These are phyloP conservation scores for Brachyalestes nurse DNA, from an alignment of 2,797 vertebrate genomes.

Conservation along the genomic window DNA sequence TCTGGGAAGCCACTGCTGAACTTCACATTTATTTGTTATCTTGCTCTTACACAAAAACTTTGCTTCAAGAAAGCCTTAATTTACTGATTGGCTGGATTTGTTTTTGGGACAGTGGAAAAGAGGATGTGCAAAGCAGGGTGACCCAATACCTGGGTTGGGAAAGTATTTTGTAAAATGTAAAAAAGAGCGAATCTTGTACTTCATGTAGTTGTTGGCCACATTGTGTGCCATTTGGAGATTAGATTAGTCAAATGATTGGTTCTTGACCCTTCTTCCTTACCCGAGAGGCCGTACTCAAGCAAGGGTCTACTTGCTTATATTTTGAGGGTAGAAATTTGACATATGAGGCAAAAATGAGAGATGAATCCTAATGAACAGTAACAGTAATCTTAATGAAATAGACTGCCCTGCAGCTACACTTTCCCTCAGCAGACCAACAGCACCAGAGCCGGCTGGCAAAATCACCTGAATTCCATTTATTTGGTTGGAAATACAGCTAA, in stretches of 20 bases:
- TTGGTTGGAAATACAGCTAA: conserved; percentile 40
- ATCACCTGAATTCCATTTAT: conserved; percentile 49
- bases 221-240: background rate
- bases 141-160: too few species aligned
- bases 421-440: background rate
- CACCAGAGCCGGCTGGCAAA: conserved; percentile 30
- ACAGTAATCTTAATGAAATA: conserved; percentile 34
- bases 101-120: too few species aligned
- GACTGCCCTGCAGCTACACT: conserved; percentile 36
- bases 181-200: background rate
- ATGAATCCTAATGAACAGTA: conserved; percentile 37
- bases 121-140: too few species aligned
- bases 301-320: conserved; percentile 1
- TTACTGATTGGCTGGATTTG: too few species aligned
- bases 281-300: conserved; percentile 1
- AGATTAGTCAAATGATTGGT: conserved; percentile 14
- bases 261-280: background rate
- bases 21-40: too few species aligned
- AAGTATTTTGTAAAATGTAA: background rate
- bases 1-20: too few species aligned
- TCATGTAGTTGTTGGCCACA: background rate
- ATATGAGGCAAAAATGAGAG: background rate
- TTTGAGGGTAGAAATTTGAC: conserved; percentile 24
- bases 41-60: too few species aligned
- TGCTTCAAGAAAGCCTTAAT: too few species aligned